Evolutionary conservation across 2,888 invertebrate genomes (phyloP), one percentile per base, ranked within the genome.

Genomic region (Craniophora ligustri): DNA sequence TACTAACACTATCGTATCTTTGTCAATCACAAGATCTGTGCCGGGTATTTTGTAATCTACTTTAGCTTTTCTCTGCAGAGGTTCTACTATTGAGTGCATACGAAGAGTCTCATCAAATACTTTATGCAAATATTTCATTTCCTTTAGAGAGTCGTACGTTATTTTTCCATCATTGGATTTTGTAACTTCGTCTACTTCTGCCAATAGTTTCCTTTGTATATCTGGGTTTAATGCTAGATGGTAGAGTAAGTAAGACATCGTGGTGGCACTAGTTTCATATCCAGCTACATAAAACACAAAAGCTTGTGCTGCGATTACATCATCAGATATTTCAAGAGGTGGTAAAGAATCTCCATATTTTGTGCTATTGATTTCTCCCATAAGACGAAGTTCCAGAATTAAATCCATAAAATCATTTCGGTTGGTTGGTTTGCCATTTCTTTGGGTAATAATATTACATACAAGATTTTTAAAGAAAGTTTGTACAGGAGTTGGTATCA

Each of bases 211-310:
- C 0, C 82, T 78, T 71, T 93, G 93, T 0, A 92, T 61, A 1
- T 87, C 75, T 10, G 79, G 85, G 62, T 92, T 81, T 2, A 70
- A 26, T 6, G 66, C 63, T 14, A 66, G 26, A 11, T 63, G 44
- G 30, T 66, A 68, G 10, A 66, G n/a, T 32, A 85, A 58, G 36
- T 83, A 90, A 0, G 85, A 57, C 61, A 92, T 78, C 0, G 89
- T 85, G 0, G 88, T 85, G 0, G 93, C 86, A 31, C 86, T 88
- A 0, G 92, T 92, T 61, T 92, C 93, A 60, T 87, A 93, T 0
- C 93, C 93, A 6, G 85, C 94, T 1, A 79, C 75, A 51, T 89
- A 92, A 65, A 93, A 92, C 11, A 91, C 75, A 62, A 91, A 88
- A 1, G 86, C 86, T 65, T 93, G 91, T 0, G 91, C 87, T 1